Base-by-base conservation (phyloP, 2,113 vertebrate genomes). In the Bubo bubo region DNA sequence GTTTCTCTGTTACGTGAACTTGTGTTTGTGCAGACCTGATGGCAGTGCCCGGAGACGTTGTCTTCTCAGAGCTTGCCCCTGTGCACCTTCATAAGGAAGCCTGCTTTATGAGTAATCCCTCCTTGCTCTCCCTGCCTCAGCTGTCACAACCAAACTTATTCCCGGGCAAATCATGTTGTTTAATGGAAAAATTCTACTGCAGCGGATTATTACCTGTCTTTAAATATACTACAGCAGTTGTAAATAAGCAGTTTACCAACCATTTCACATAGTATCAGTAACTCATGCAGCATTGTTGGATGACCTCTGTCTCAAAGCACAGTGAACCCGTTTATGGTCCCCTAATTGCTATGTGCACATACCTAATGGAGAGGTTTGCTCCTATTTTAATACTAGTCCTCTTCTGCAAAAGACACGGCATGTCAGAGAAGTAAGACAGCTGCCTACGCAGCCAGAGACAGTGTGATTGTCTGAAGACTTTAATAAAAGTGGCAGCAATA, bases 401-500 rank as follows among this genome's bases (percentile, higher is more conserved):
- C 76, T 84, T 86, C 45, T 70, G 45, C 12, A 41, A 89, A 81
- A 79, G 43, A 53, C 49, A 47, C 0, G 4, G 22, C 1, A 1
- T 62, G 49, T 58, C 60, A 81, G 45, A 82, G 66, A 72, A 88
- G 26, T 43, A 49, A 83, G 83, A 71, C 68, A 81, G 64, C 77
- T 95, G 71, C 82, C 93, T 56, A 56, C 1, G 0, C 75, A 86
- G 50, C 10, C 60, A 86, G 71, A 85, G 45, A 92, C 49, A 55
- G 67, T 58, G 45, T 8, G 60, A n/a, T 62, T 92, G 73, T 95
- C 83, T 92, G 55, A 88, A 59, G 95, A 64, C 52, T 91, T 91
- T 58, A 68, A 89, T 79, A 56, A 81, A 95, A 85, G 43, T n/a
- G 60, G 68, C 49, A 95, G 76, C 73, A 95, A 21, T 85, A 89